Percentiles rank a stretch among this genome's conserved stretches.
Conservation (phyloP, 2,888 invertebrate genomes). For the Polydrusus cervinus region DNA sequence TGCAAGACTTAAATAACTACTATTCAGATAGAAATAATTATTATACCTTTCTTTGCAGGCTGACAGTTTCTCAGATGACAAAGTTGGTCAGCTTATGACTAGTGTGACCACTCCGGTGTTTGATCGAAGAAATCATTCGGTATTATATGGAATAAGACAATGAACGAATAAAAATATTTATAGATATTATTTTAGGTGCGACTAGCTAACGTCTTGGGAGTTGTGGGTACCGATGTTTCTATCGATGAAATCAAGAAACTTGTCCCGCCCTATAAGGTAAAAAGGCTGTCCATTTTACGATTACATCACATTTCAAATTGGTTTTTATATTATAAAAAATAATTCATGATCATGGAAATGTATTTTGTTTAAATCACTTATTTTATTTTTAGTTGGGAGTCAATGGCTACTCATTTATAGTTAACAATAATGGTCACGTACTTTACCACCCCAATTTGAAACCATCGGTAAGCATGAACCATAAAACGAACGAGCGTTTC, state of each 20-base stretch:
- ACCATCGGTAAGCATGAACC: slow-evolving; percentile 81
- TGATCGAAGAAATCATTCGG: slow-evolving; percentile 92
- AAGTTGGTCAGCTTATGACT: slow-evolving; percentile 89
- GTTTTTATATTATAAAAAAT: no score
- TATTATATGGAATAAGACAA: slow-evolving; percentile 66
- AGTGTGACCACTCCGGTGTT: slow-evolving; percentile 96
- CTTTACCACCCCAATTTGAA: slow-evolving; percentile 96
- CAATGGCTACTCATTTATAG: slow-evolving; percentile 96
- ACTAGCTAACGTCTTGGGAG: slow-evolving; percentile 94
- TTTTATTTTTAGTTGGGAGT: slow-evolving; percentile 86
- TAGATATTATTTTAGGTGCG: slow-evolving; percentile 76
- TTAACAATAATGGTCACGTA: slow-evolving; percentile 97
- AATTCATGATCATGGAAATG: no score
- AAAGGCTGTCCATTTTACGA: no score
- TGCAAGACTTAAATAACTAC: no score
- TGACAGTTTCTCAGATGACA: slow-evolving; percentile 79
- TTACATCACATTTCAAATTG: no score
- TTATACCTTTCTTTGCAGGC: slow-evolving; percentile 73
- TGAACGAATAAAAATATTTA: background rate
- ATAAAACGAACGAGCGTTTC: no score
- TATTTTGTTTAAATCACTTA: no score
- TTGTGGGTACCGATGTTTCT: slow-evolving; percentile 97
- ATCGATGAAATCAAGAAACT: slow-evolving; percentile 96
- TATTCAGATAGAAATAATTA: background rate
- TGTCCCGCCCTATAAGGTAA: slow-evolving; percentile 94